phyloP scores from a whole-genome alignment of 2,797 vertebrate genomes.

The Characodon lateralis region DNA sequence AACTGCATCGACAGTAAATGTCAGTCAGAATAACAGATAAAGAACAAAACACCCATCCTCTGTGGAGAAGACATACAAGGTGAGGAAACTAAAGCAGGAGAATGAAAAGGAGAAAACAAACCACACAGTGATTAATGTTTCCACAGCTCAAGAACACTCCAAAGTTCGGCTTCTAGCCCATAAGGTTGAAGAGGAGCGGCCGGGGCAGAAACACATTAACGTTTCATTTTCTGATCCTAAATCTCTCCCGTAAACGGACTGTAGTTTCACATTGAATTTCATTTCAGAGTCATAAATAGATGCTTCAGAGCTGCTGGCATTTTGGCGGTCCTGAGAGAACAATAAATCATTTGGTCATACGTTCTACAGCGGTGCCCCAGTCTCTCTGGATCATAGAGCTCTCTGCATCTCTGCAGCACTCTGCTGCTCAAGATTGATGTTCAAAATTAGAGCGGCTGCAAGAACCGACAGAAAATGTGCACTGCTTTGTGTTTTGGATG shows the following conservation, averaged over 20 bases:
- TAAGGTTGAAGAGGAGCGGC: constrained; percentile 26
- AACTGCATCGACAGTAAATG: constrained; percentile 39
- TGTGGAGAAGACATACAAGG: constrained; percentile 7
- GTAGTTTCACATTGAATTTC: constrained; percentile 54
- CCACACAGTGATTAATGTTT: constrained; percentile 3
- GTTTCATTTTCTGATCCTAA: constrained; percentile 46
- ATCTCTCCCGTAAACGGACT: constrained; percentile 37
- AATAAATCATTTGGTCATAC: constrained; percentile 60
- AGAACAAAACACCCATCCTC: constrained; percentile 32
- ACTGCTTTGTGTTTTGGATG: neutral
- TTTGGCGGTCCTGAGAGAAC: constrained; percentile 51
- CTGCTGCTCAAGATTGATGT: constrained; percentile 9
- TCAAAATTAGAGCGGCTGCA: constrained; percentile 6
- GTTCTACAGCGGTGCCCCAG: constrained; percentile 9
- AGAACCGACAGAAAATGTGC: constrained; percentile 5
- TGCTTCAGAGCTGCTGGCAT: constrained; percentile 48
- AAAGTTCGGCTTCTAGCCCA: constrained; percentile 36
- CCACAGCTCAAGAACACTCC: constrained; percentile 21
- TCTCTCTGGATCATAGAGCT: constrained; percentile 48
- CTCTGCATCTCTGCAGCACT: constrained; percentile 44
- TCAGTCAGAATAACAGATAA: constrained; percentile 35
- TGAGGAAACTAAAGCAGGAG: neutral
- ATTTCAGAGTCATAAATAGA: constrained; percentile 61
- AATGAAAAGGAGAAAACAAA: neutral
- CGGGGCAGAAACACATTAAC: constrained; percentile 38